Evolutionary conservation across 2,888 invertebrate genomes (phyloP).

Genomic region (Drosophila atripex): DNA sequence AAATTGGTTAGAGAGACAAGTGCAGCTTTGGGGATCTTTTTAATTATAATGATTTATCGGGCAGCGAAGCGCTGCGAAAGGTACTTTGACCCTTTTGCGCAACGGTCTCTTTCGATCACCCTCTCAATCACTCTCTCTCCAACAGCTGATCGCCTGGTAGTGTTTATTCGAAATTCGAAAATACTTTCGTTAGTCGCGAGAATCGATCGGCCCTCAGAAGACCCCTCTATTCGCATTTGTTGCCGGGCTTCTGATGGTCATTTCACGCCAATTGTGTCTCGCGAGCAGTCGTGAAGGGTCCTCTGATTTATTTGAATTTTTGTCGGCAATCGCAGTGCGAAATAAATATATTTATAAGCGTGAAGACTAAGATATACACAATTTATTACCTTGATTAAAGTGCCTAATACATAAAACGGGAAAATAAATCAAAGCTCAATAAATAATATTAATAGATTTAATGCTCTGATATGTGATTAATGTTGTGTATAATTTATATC

Average conservation of each 20-base stretch:
- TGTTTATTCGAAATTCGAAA: constrained; percentile 47
- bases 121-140: constrained; percentile 3
- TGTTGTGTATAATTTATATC: not conserved
- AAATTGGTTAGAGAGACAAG: constrained; percentile 20
- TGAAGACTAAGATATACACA: not conserved
- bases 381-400: not conserved
- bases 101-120: not conserved
- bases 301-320: constrained; percentile 5
- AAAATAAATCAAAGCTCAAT: not conserved
- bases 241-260: constrained; percentile 41
- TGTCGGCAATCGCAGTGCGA: not conserved
- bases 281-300: constrained; percentile 30
- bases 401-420: not conserved
- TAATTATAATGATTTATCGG: constrained; percentile 35
- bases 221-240: constrained; percentile 24
- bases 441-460: not conserved
- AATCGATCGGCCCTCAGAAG: constrained; percentile 30
- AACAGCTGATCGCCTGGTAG: constrained; percentile 36
- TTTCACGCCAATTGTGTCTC: constrained; percentile 27
- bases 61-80: constrained; percentile 26
- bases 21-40: constrained; percentile 34
- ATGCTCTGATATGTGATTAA: not conserved
- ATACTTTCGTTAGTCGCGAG: constrained; percentile 50
- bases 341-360: constrained; percentile 1
- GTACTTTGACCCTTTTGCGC: constrained; percentile 38